Base-by-base conservation (phyloP, 2,797 vertebrate species). In the Anas bernieri region DNA sequence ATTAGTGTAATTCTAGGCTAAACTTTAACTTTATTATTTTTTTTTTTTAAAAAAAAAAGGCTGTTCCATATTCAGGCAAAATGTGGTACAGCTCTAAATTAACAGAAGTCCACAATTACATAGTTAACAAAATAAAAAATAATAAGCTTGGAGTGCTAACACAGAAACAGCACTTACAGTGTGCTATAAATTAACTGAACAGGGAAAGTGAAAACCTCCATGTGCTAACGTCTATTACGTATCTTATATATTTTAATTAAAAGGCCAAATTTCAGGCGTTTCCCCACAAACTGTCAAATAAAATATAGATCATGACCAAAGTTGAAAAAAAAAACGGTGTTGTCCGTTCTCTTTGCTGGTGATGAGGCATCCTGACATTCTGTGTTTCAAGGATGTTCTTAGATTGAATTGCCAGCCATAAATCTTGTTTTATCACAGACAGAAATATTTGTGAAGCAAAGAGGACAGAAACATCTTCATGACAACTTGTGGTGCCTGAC, bases 401-500 rank as follows among this genome's bases (percentile, higher is more conserved):
- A 11, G 0, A 11, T 12, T 28, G 21, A 7, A 35, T 6, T 0
- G 0, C 45, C 39, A 56, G 55, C 46, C 23, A 58, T 48, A 45
- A n/a, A 35, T n/a, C 23, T 37, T 20, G 17, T 30, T n/a, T 33
- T 43, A 17, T 33, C 13, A 33, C 26, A n/a, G 55, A 45, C 59
- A 22, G 14, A 6, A 72, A 1, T 17, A 20, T n/a, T 1, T 70
- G 28, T 16, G 12, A 18, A 75, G 25, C 39, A 70, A 41, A 26
- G 20, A 30, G 12, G 33, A 17, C 37, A 26, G 33, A 73, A 50
- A 12, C 25, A 45, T 62, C 33, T 48, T 45, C 12, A 3, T 28
- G 30, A 28, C 2, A 8, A 1, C 26, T 8, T 33, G 28, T 61
- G 46, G 22, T 48, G 11, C 41, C n/a, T 46, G 55, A 77, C 23